Evolutionary conservation across 2,888 invertebrate species (phyloP).

Genomic region (Petrophora chlorosata): DNA sequence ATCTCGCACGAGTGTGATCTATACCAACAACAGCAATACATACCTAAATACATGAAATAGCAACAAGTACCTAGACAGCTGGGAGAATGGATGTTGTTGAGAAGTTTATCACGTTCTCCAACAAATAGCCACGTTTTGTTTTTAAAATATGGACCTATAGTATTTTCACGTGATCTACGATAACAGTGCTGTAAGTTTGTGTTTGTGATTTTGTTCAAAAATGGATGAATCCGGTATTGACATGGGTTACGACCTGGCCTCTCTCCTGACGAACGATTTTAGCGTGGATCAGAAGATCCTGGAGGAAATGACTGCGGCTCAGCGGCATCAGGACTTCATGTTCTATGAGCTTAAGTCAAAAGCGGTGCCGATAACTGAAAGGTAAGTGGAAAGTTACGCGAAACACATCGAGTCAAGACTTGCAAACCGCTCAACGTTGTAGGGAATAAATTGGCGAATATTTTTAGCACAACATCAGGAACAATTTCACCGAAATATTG

Average conservation of each 20-base stretch:
- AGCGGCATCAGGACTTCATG: conserved; percentile 84
- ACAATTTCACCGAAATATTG: conserved; percentile 73
- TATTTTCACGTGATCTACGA: conserved; percentile 52
- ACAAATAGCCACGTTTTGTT: conserved; percentile 62
- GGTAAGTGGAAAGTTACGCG: conserved; percentile 66
- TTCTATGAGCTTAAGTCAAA: conserved; percentile 86
- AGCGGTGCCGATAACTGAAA: conserved; percentile 83
- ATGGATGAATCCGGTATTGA: conserved; percentile 87
- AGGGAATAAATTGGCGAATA: conserved; percentile 60
- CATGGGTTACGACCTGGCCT: conserved; percentile 86
- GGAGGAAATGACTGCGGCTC: conserved; percentile 82
- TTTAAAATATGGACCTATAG: conserved; percentile 44
- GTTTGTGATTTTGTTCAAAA: conserved; percentile 64
- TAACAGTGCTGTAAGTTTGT: conserved; percentile 60
- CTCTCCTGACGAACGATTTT: conserved; percentile 81
- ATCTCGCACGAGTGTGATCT: conserved; percentile 47
- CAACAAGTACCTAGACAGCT: conserved; percentile 81
- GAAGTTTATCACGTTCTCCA: conserved; percentile 56
- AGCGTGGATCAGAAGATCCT: conserved; percentile 79
- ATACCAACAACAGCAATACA: conserved; percentile 53
- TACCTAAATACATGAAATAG: conserved; percentile 48
- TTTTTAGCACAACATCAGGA: conserved; percentile 77
- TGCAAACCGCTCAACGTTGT: conserved; percentile 33
- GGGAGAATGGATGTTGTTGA: conserved; percentile 75
- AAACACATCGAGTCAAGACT: conserved; percentile 33